Base-by-base conservation (phyloP, 2,797 vertebrate species). In the Numenius phaeopus region DNA sequence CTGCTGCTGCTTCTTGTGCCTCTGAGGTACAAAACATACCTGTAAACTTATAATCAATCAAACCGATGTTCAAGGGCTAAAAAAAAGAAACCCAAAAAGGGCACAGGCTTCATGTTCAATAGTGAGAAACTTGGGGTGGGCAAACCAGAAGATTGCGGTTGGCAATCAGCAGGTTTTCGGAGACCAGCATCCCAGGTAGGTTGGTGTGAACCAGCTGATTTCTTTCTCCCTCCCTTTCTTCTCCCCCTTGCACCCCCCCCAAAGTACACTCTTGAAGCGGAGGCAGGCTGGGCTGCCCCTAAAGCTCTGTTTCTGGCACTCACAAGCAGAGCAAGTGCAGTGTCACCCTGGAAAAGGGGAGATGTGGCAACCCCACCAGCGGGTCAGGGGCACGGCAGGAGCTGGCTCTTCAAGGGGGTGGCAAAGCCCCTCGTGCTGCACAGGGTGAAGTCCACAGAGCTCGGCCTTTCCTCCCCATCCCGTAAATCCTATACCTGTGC, bases 1-100 rank as follows among this genome's bases (percentile, higher is more conserved):
- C 95, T 97, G 79, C 93, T 83, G 78, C 96, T 84, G 89, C 91
- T 96, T 97, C 95, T 97, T 97, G 97, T 97, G 94, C 95, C 93
- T 91, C 93, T 95, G 84, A 96, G 87, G 95, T 94, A 96, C 96
- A 98, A 97, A 97, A 97, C 94, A 94, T 97, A 94, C 81, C 96
- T 97, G 96, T 97, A 97, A 97, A 97, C 91, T 97, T 97, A 95
- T 91, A 95, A 91, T 95, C 90, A 91, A 67, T 66, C 90, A 88
- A 87, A 79, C 49, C 0, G 0, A 47, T 94, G 83, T 83, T 91
- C 89, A 72, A 82, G 77, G 92, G 80, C 87, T 90, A 87, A 78
- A 83, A 95, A 95, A 93, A 83, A 50, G 67, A 95, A 96, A 89
- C 29, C 49, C 82, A 39, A 62, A 96, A 96, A 86, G 62, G 77